phyloP scores from a whole-genome alignment of 2,797 vertebrate genomes.

The Cossypha niveicapilla region DNA sequence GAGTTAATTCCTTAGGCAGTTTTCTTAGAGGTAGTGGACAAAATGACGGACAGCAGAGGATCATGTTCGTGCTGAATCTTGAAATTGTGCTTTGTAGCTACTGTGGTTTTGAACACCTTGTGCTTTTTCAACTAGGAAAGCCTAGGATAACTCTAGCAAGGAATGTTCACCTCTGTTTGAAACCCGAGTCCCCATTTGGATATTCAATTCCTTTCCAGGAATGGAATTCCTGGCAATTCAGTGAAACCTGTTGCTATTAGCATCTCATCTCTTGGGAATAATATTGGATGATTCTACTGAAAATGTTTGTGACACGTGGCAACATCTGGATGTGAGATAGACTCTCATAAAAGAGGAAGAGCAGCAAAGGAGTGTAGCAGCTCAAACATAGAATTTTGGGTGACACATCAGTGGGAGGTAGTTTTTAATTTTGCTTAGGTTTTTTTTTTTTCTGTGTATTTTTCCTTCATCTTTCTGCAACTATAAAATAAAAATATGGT shows the following conservation, averaged over 20 bases:
- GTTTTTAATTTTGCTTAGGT: background rate
- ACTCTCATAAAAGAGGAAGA: background rate
- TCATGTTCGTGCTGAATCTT: background rate
- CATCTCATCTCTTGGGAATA: background rate
- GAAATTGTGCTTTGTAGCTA: background rate
- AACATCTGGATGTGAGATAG: background rate
- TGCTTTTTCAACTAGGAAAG: background rate
- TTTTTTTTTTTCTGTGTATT: background rate
- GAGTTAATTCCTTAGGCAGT: background rate
- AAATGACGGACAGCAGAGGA: background rate
- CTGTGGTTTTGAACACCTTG: background rate
- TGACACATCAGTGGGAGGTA: background rate
- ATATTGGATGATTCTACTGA: background rate
- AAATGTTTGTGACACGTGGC: background rate
- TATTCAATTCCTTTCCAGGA: background rate
- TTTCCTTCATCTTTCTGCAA: background rate
- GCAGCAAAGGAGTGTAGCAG: background rate
- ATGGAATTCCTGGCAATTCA: background rate
- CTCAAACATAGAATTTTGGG: accelerated
- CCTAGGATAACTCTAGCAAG: background rate
- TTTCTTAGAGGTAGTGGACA: background rate
- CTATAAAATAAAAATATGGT: background rate
- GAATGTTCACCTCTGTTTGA: background rate
- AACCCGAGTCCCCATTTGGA: background rate
- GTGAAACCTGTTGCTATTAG: background rate